Base-by-base conservation (phyloP, 2,797 vertebrate species). In the Chrysocyon brachyurus region DNA sequence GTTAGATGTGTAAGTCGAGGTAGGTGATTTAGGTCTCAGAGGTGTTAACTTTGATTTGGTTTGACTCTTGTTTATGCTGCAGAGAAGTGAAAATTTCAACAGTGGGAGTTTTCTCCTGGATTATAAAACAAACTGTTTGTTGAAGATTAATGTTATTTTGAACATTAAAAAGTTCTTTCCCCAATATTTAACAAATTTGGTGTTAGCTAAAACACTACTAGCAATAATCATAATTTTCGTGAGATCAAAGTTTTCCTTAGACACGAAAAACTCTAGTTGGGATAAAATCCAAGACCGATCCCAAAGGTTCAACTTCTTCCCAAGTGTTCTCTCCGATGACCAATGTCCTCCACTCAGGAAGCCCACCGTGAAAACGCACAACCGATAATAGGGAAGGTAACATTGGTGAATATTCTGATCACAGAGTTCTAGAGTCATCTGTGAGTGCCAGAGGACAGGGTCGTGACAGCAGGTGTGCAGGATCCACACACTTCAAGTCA, bases 171-270 rank as follows among this genome's bases (percentile, higher is more conserved):
- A 15, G 3, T 49, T 36, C 22, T 46, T 73, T 63, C 46, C 21
- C 68, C n/a, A 8, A 83, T 73, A 49, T 52, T 33, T 89, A 79
- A 79, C 40, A 22, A 36, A 21, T 19, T 96, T 46, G 66, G 1
- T 57, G 70, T 59, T 68, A 54, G 82, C 75, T 93, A 77, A 93
- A 87, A 87, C 21, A 83, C n/a, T 46, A 97, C 12, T 26, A 66
- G 40, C 36, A 24, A 46, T 61, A 83, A 70, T 63, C 61, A 26
- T 54, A 56, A 59, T 46, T 95, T 92, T 64, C 26, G 9, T 82
- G 31, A 24, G 15, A 64, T 15, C 82, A 17, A 59, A 24, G 12
- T 90, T 87, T 90, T 24, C 59, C 11, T 22, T 2, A 66, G 46
- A 77, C 3, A 36, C 12, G 77, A n/a, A 87, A 78, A 57, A 12